Conservation (phyloP, 2,113 vertebrate genomes). For the Tetrax tetrax region DNA sequence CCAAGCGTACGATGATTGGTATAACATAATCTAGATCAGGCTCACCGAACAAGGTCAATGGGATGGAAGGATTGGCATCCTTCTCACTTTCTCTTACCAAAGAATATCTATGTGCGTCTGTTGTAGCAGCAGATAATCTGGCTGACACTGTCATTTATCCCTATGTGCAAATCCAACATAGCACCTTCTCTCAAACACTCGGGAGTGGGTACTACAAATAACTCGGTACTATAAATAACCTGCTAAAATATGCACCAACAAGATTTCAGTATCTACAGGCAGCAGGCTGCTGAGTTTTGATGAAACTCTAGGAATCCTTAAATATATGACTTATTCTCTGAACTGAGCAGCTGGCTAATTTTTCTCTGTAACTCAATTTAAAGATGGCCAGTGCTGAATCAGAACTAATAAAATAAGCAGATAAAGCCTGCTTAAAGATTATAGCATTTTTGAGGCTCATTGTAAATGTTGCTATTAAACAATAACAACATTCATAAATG, state of each 20-base stretch:
- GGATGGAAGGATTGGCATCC: background rate
- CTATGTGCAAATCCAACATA: background rate
- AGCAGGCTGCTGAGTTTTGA: background rate
- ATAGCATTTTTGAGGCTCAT: background rate
- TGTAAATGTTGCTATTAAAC: background rate
- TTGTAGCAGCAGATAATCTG: background rate
- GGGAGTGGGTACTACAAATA: background rate
- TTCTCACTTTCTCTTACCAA: background rate
- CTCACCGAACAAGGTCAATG: conserved; percentile 9
- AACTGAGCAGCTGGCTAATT: background rate
- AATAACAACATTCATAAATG: background rate
- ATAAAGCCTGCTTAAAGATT: background rate
- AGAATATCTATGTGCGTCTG: background rate
- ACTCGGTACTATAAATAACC: conserved; percentile 14
- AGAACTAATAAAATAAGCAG: background rate
- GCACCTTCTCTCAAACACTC: background rate
- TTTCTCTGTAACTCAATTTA: background rate
- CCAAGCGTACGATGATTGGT: background rate
- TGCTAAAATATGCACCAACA: background rate
- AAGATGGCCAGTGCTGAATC: background rate
- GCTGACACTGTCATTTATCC: background rate
- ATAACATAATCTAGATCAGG: background rate
- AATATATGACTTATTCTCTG: background rate
- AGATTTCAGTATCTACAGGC: background rate
- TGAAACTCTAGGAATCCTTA: background rate